Base-by-base conservation (phyloP, 1,140 invertebrate genomes). In the Lasioglossum baleicum region DNA sequence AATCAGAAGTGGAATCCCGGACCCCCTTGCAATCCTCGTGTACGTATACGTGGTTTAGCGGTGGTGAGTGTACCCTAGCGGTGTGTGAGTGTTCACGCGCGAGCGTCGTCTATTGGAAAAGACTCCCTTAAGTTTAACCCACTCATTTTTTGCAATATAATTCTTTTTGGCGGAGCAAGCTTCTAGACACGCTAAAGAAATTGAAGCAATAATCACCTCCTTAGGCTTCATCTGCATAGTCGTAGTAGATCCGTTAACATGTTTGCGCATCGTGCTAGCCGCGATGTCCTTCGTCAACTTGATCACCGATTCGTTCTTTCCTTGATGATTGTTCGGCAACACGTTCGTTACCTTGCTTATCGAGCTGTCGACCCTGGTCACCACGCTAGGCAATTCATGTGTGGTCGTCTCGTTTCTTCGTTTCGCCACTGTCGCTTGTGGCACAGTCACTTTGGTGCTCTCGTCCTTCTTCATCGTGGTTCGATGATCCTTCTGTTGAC, bases 201-300 rank as follows among this genome's bases (percentile, higher is more conserved):
- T 26, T 26, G 26, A 4, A 2, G 15, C 17, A 10, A 17, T 13
- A n/a, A 26, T 65, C 83, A 92, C 92, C 82, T 91, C 90, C 79
- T 92, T 91, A 4, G 91, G 89, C 51, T 90, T 92, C 77, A 83
- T 88, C 35, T 88, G 85, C 22, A 87, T 69, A 17, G 82, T 80
- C 0, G 87, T 81, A 1, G 83, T 85, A 2, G 87, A 87, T 4
- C 77, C 87, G 69, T 91, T 87, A 31, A 69, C 86, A 15, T 80
- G 68, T 44, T 83, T 64, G 40, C 83, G 85, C 4, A 69, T 81
- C 2, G 83, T 77, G 13, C 82, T 86, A 20, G 80, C 85, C n/a
- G 66, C 53, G 35, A 88, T 81, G 20, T 88, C 75, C 72, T 91
- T 92, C n/a, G 77, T 83, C 44, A 86, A 51, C 10, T 75, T 72